phyloP scores from a whole-genome alignment of 2,888 invertebrate species.

The Mesochorus sp. region DNA sequence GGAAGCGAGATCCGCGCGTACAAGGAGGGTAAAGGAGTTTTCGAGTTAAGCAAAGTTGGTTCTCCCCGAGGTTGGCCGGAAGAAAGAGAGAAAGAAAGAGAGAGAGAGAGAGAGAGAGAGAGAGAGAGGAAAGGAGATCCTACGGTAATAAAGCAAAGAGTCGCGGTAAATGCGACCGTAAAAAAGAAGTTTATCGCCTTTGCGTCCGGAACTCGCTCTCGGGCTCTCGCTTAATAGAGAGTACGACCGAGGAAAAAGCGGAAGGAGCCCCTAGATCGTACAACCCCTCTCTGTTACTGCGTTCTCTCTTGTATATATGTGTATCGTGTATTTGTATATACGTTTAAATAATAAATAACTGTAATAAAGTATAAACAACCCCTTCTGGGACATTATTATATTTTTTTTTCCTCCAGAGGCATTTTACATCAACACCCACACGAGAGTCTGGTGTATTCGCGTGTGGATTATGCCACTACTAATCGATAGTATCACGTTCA shows the following conservation, averaged over 20 bases:
- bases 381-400: not conserved
- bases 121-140: slow-evolving; percentile 13
- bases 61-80: slow-evolving; percentile 25
- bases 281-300: not conserved
- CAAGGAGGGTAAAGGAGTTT: slow-evolving; percentile 48
- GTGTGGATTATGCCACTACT: slow-evolving; percentile 43
- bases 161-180: slow-evolving; percentile 64
- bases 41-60: slow-evolving; percentile 64
- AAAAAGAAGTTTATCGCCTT: slow-evolving; percentile 64
- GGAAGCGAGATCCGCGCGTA: not conserved
- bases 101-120: not conserved
- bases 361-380: slow-evolving; percentile 53
- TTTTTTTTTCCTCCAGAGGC: slow-evolving; percentile 9
- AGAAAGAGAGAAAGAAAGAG: not conserved
- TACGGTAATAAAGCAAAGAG: slow-evolving; percentile 64
- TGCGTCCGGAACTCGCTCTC: slow-evolving; percentile 49
- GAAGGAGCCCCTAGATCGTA: slow-evolving; percentile 36
- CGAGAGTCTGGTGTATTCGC: slow-evolving; percentile 24
- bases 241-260: slow-evolving; percentile 22
- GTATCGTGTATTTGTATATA: not conserved
- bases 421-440: slow-evolving; percentile 1
- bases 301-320: slow-evolving; percentile 28
- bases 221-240: slow-evolving; percentile 46
- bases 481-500: slow-evolving; percentile 50
- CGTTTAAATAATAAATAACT: slow-evolving; percentile 10